Percentiles rank a stretch among this genome's conserved stretches.
These are phyloP conservation scores for Sesamia nonagrioides DNA, from an alignment of 1,140 invertebrate genomes.

Conservation along the genomic window DNA sequence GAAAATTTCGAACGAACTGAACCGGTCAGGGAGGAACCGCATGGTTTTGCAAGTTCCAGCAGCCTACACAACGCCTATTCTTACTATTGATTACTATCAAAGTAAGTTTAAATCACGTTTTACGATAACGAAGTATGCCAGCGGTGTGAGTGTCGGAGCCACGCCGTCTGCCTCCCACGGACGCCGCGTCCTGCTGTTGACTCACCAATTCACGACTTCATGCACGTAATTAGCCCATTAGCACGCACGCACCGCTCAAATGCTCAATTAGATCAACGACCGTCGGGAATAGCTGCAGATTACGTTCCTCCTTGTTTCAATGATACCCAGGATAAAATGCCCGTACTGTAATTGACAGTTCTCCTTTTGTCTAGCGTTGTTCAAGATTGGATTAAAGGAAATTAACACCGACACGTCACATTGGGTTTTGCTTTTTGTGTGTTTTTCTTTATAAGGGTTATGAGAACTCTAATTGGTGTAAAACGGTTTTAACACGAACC, in stretches of 20 bases:
- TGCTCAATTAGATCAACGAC: conserved; percentile 86
- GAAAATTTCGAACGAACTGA: neutral
- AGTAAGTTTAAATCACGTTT: conserved; percentile 50
- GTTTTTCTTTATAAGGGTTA: conserved; percentile 32
- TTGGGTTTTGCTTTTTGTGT: conserved; percentile 1
- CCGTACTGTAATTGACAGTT: conserved; percentile 65
- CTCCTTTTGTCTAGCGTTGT: conserved; percentile 47
- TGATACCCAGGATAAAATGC: conserved; percentile 72
- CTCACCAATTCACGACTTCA: conserved; percentile 83
- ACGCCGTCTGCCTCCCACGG: conserved; percentile 85
- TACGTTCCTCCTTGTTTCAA: conserved; percentile 75
- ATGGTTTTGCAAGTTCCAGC: neutral
- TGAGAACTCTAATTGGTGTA: conserved; percentile 17
- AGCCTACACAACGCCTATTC: conserved; percentile 10
- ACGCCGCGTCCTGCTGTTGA: conserved; percentile 81
- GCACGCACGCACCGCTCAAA: conserved; percentile 84
- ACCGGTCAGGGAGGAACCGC: neutral
- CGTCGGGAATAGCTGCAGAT: conserved; percentile 79
- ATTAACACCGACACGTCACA: conserved; percentile 31
- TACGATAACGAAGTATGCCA: conserved; percentile 57
- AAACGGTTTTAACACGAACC: conserved; percentile 24
- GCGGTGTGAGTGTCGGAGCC: conserved; percentile 66
- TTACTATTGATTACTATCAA: conserved; percentile 39
- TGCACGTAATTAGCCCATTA: conserved; percentile 85
- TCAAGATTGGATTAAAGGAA: conserved; percentile 43